Conservation (phyloP, 2,113 vertebrate species). For the Gallinago media region DNA sequence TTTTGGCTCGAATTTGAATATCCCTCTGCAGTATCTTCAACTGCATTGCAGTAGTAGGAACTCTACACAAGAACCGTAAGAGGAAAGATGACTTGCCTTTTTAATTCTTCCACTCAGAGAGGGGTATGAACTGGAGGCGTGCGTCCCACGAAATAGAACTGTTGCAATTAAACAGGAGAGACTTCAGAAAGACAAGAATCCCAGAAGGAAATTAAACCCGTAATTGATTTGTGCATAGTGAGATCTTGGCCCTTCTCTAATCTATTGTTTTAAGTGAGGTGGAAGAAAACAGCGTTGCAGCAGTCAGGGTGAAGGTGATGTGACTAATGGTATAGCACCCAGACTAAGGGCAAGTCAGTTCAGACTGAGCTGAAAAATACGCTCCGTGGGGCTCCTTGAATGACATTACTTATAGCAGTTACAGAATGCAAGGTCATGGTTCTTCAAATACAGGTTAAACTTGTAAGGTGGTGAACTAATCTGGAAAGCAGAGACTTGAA, state of each 20-base stretch:
- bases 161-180: background rate
- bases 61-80: background rate
- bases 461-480: slow-evolving; percentile 2
- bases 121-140: background rate
- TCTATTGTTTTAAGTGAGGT: background rate
- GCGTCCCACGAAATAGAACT: background rate
- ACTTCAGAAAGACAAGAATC: background rate
- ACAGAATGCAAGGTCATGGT: slow-evolving; percentile 32
- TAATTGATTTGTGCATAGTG: background rate
- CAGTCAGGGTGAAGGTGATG: background rate
- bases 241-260: background rate
- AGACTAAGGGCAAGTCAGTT: slow-evolving; percentile 4
- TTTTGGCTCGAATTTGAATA: slow-evolving; percentile 43
- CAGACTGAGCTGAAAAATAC: slow-evolving; percentile 11
- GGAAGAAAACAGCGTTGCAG: background rate
- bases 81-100: background rate
- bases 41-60: slow-evolving; percentile 59
- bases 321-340: background rate
- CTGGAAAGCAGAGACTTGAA: slow-evolving; percentile 26
- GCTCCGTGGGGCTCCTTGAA: background rate
- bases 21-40: slow-evolving; percentile 56
- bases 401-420: background rate
- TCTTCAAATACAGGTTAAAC: slow-evolving; percentile 27
- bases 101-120: background rate
- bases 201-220: background rate